Base-by-base conservation (phyloP, 2,888 invertebrate species). In the Apocheima hispidaria region DNA sequence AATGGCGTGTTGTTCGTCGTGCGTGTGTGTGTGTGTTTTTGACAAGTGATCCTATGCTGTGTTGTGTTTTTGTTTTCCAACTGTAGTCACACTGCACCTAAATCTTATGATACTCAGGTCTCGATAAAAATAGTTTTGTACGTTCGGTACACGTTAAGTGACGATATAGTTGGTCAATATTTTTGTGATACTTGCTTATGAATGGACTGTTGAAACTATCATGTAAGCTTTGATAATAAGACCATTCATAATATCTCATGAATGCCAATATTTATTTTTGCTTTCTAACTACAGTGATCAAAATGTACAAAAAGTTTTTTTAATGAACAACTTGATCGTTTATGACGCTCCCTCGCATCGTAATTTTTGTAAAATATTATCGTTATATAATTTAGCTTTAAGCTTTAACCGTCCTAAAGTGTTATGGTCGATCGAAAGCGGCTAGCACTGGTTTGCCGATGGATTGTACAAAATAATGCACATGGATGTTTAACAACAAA, bases 321-420 rank as follows among this genome's bases (percentile, higher is more conserved):
- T 41, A 20, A 40, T 52, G 14, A 41, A 20, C 21, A 33, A 30
- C 33, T 30, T 18, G 20, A 30, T 41, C 4, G 3, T 21, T 21
- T 14, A 14, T 16, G 2, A 28, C 12, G 20, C 40, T 33, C 43
- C 23, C 33, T 53, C 10, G 53, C 40, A 38, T 38, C 18, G n/a
- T n/a, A 38, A 9, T 9, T 20, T 18, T 38, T 18, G 10, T 38
- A 38, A 16, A 14, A 33, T 33, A 54, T 7, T 48, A 20, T 35
- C 12, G 7, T n/a, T 40, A 28, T 49, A 63, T 68, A 50, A 28
- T 61, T 60, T 77, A 74, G 69, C 68, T 71, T 51, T 71, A 74
- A 75, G 76, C 69, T 68, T 71, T 69, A 71, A 62, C 65, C 67
- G 49, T 61, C 58, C 65, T 70, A 38, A 14, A 21, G 30, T 46